Evolutionary conservation across 2,888 invertebrate genomes (phyloP).

Genomic region (Agrenia bidenticulata): DNA sequence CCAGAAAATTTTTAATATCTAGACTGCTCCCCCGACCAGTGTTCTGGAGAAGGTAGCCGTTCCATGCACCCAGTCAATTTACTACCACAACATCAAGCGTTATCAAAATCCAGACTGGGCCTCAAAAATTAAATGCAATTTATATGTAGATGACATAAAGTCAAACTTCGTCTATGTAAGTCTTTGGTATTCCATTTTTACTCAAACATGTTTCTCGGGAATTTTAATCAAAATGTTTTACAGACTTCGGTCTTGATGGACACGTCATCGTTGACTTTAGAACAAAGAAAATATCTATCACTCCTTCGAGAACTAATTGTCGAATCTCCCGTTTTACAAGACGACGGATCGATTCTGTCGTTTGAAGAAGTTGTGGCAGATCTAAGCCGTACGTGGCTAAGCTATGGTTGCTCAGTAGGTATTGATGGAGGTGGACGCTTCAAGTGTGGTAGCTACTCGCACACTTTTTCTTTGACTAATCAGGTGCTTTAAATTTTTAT

Average conservation of each 20-base stretch:
- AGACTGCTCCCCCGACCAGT: constrained; percentile 70
- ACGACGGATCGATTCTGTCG: constrained; percentile 59
- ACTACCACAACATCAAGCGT: constrained; percentile 42
- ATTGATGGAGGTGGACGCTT: constrained; percentile 64
- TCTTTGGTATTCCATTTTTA: constrained; percentile 50
- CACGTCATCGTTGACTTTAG: constrained; percentile 63
- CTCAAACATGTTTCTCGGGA: constrained; percentile 12
- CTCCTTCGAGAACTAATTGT: constrained; percentile 72
- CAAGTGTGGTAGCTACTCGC: constrained; percentile 71
- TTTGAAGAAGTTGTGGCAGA: constrained; percentile 76
- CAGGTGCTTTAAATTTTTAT: too few relatives aligned
- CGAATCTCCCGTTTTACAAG: constrained; percentile 68
- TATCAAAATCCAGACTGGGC: constrained; percentile 48
- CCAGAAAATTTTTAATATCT: constrained; percentile 23
- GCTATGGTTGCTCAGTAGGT: constrained; percentile 66
- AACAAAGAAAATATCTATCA: constrained; percentile 71
- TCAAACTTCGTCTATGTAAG: constrained; percentile 83
- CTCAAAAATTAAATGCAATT: constrained; percentile 43
- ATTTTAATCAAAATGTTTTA: constrained; percentile 6
- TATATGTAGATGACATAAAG: constrained; percentile 69
- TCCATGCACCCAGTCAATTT: constrained; percentile 66
- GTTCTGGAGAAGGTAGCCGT: constrained; percentile 73
- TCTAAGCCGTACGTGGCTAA: constrained; percentile 73
- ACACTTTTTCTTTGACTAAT: constrained; percentile 66
- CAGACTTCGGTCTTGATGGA: constrained; percentile 74